Percentiles rank a stretch among this genome's conserved stretches.
Conservation (phyloP, 1,140 invertebrate genomes). For the Lordiphosa clarofinis region DNA sequence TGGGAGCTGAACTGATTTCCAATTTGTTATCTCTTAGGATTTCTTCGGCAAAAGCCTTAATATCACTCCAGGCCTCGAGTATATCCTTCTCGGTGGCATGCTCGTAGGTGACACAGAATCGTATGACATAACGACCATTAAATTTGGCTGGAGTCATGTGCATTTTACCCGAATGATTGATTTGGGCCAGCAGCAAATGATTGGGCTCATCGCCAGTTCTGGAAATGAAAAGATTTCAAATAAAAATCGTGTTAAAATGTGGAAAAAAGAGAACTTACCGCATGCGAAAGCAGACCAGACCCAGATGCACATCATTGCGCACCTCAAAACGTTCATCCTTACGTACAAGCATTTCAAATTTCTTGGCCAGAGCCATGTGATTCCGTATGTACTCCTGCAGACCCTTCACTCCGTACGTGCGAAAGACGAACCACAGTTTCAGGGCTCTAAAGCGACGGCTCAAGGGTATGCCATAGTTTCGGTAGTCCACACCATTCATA, state of each 20-base stretch:
- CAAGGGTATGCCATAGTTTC: constrained; percentile 94
- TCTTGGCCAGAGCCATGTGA: constrained; percentile 92
- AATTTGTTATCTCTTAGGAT: constrained; percentile 81
- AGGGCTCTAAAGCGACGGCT: constrained; percentile 91
- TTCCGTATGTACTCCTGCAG: constrained; percentile 91
- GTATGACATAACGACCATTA: constrained; percentile 88
- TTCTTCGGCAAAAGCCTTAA: constrained; percentile 85
- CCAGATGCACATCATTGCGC: constrained; percentile 88
- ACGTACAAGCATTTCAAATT: constrained; percentile 88
- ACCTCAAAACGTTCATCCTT: constrained; percentile 91
- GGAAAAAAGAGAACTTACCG: constrained; percentile 52
- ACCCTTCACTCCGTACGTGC: constrained; percentile 90
- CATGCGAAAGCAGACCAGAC: constrained; percentile 86
- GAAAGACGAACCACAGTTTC: constrained; percentile 94
- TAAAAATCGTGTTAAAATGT: background rate
- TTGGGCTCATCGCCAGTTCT: constrained; percentile 61
- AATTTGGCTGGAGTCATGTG: constrained; percentile 94
- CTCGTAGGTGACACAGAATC: constrained; percentile 92
- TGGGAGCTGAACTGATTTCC: constrained; percentile 58
- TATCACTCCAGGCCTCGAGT: constrained; percentile 87
- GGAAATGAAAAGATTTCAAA: background rate
- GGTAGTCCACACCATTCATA: constrained; percentile 86
- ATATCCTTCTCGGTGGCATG: constrained; percentile 89
- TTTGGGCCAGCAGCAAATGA: constrained; percentile 85
- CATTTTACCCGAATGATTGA: constrained; percentile 93